Conservation (phyloP, 2,888 invertebrate species). For the Graphium colonna region DNA sequence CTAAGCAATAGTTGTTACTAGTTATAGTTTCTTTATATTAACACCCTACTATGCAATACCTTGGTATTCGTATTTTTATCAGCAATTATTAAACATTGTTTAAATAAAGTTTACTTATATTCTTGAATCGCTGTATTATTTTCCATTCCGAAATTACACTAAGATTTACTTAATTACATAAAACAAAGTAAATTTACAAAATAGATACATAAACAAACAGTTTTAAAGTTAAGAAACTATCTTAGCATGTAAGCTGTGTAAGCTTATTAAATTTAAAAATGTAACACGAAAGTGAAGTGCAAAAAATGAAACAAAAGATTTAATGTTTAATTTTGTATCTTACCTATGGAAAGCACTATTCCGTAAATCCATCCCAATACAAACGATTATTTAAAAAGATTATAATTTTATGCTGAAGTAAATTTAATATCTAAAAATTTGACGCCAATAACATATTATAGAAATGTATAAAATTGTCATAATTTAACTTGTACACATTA, state of each 20-base stretch:
- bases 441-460: conserved; percentile 63
- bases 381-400: conserved; percentile 53
- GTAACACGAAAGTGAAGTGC: conserved; percentile 29
- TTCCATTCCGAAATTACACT: no score
- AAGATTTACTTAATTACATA: no score
- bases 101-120: conserved; percentile 38
- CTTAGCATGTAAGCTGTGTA: no score
- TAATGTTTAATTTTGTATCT: conserved; percentile 31
- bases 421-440: conserved; percentile 63
- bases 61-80: conserved; percentile 37
- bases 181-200: no score
- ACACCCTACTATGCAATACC: conserved; percentile 28
- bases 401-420: conserved; percentile 56
- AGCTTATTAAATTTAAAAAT: no score
- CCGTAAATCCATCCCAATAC: conserved; percentile 58
- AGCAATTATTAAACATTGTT: conserved; percentile 31
- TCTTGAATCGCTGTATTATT: conserved; percentile 23
- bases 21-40: conserved; percentile 34
- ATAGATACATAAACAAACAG: no score
- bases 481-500: conserved; percentile 36
- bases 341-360: conserved; percentile 61
- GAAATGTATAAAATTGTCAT: conserved; percentile 70
- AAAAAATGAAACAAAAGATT: conserved; percentile 15
- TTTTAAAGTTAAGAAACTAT: no score
- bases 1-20: conserved; percentile 11